Evolutionary conservation across 1,140 invertebrate genomes (phyloP), one percentile per base, ranked within the genome.

Genomic region (Euwallacea similis): DNA sequence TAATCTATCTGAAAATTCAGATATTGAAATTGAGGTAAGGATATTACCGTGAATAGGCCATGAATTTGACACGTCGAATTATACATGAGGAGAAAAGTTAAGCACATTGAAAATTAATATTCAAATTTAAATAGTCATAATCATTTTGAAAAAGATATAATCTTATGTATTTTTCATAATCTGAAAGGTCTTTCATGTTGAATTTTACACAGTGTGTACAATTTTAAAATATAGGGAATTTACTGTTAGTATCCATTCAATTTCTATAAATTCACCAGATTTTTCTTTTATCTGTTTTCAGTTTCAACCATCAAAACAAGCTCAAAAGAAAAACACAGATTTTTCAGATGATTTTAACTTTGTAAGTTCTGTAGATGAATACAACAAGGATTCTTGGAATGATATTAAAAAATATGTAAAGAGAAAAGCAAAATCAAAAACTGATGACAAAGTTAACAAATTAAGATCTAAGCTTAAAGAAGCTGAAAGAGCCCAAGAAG

Each of bases 361-460:
- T 84, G 85, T 91, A 42, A 87, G 85, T 6, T 88, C 86, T 10
- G 85, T 86, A 0, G 86, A 88, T 53, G 91, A 94, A 74, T 93
- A 93, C 78, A 93, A 93, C 79, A 86, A 86, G 80, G 91, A 93
- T 79, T 87, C 90, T n/a, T 95, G 91, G 93, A 90, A 93, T 82
- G 91, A 94, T 85, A 80, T 95, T 41, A 87, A 87, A 74, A 93
- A 93, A 79, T 93, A 93, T 83, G 87, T 94, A 0, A 92, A 92
- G 78, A 83, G 90, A 54, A 94, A 93, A 85, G 88, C 88, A 0
- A 91, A 90, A 76, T 88, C 87, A 15, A 93, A 93, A 79, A 84
- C 93, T 6, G 93, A 96, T 83, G 93, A 96, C 65, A 96, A 94
- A 83, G 96, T 93, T 75, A 88, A 86, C 73, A 88, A 85, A 79